Evolutionary conservation across 2,888 invertebrate species (phyloP), one percentile per base, ranked within the genome.

Genomic region (Elysia crispata): DNA sequence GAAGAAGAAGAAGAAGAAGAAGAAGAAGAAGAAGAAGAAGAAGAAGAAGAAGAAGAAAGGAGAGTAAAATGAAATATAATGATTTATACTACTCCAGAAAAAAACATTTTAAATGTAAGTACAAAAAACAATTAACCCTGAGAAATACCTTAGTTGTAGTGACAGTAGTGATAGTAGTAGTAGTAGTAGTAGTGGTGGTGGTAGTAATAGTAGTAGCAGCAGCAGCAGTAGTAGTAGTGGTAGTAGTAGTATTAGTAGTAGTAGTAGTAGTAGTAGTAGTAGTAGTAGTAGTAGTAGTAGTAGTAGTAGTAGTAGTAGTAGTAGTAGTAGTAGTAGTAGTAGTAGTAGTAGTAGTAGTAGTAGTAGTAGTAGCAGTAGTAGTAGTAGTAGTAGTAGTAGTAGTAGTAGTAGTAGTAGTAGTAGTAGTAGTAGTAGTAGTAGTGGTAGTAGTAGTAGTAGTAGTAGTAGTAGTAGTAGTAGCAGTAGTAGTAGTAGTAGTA

Each of bases 121-220:
- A n/a, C n/a, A n/a, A n/a, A n/a, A n/a, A n/a, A n/a, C n/a, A n/a
- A n/a, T n/a, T n/a, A n/a, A n/a, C n/a, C n/a, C 67, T 77, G n/a
- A n/a, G n/a, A n/a, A n/a, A n/a, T n/a, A n/a, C n/a, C n/a, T n/a
- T n/a, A n/a, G n/a, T n/a, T n/a, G n/a, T n/a, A n/a, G n/a, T n/a
- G n/a, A n/a, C n/a, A n/a, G n/a, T n/a, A n/a, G n/a, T n/a, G n/a
- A n/a, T n/a, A n/a, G n/a, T n/a, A n/a, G n/a, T n/a, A n/a, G n/a
- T n/a, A n/a, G 50, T 70, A 31, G 70, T 70, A 25, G 33, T 70
- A 70, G 33, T 70, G 23, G 70, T 70, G 33, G 70, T 31, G 33
- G 70, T 70, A 30, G 70, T 70, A 70, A n/a, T n/a, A n/a, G n/a
- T n/a, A n/a, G n/a, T n/a, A n/a, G n/a, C n/a, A n/a, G n/a, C n/a